A percentile compares a stretch with the other conserved stretches of the same genome.
Evolutionary conservation across 2,113 vertebrate genomes (phyloP).

Genomic region (Neodontobutis hainanensis): DNA sequence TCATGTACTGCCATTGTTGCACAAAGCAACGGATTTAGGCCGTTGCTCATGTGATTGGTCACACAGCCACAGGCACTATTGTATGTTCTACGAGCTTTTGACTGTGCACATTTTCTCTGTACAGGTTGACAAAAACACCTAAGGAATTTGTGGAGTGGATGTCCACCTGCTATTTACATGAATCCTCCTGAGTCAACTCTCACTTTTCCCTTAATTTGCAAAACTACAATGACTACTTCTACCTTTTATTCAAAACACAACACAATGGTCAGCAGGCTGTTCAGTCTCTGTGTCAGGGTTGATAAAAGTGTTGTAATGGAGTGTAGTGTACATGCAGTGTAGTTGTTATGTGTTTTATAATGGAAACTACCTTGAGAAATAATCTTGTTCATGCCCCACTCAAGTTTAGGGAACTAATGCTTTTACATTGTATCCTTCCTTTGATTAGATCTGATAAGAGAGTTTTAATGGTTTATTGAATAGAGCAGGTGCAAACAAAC

Average conservation of each 20-base stretch:
- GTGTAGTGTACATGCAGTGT: no score
- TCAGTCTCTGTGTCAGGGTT: no score
- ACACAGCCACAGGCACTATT: constrained; percentile 79
- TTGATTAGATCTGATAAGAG: background rate
- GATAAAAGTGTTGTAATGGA: no score
- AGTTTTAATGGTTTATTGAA: background rate
- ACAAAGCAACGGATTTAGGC: constrained; percentile 64
- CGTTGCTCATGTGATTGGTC: constrained; percentile 63
- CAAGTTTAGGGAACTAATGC: constrained; percentile 1
- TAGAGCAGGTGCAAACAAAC: constrained; percentile 20
- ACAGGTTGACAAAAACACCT: constrained; percentile 73
- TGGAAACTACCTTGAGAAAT: background rate
- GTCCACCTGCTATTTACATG: constrained; percentile 33
- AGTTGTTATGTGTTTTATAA: background rate
- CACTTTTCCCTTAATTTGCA: no score
- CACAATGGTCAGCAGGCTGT: no score
- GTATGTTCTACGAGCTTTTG: constrained; percentile 80
- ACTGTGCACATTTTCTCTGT: constrained; percentile 74
- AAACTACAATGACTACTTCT: no score
- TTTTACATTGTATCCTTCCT: constrained; percentile 2
- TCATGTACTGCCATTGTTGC: constrained; percentile 52
- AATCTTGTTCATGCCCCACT: background rate
- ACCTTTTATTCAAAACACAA: no score
- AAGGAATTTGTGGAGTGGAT: constrained; percentile 59
- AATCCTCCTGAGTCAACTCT: no score